Evolutionary conservation across 2,797 vertebrate genomes (phyloP).

Genomic region (Ciconia nigra): DNA sequence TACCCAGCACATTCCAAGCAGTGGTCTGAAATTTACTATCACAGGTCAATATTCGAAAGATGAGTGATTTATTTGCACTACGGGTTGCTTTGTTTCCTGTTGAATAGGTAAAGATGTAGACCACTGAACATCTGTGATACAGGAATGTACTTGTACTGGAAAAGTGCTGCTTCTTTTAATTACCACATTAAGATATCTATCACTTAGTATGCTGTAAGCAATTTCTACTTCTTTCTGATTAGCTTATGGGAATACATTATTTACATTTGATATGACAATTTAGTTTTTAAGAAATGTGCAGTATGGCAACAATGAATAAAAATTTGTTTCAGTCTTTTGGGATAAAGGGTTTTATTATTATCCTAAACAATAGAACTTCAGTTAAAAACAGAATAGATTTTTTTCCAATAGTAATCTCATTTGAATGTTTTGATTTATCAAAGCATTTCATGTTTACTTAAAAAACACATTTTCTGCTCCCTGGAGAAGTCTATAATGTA

Average conservation of each 20-base stretch:
- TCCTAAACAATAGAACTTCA: constrained; percentile 27
- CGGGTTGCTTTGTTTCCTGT: neutral
- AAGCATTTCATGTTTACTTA: constrained; percentile 66
- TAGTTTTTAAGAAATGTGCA: constrained; percentile 27
- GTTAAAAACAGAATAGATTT: constrained; percentile 39
- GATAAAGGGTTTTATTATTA: constrained; percentile 54
- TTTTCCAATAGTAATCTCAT: constrained; percentile 52
- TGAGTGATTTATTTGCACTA: neutral
- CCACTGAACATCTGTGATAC: neutral
- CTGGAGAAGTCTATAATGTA: constrained; percentile 70
- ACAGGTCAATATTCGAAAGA: neutral
- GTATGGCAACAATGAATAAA: constrained; percentile 20
- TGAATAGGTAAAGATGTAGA: neutral
- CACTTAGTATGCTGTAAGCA: neutral
- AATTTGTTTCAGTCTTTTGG: constrained; percentile 36
- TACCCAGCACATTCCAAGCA: neutral
- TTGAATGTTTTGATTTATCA: constrained; percentile 76
- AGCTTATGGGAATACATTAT: neutral
- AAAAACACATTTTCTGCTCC: constrained; percentile 61
- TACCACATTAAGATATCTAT: constrained; percentile 7
- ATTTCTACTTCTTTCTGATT: constrained; percentile 51
- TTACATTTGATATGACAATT: constrained; percentile 44
- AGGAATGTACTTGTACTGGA: neutral
- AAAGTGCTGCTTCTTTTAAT: neutral
- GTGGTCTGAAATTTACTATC: neutral